Evolutionary conservation across 1,140 invertebrate genomes (phyloP).

Genomic region (Oncopeltus fasciatus): DNA sequence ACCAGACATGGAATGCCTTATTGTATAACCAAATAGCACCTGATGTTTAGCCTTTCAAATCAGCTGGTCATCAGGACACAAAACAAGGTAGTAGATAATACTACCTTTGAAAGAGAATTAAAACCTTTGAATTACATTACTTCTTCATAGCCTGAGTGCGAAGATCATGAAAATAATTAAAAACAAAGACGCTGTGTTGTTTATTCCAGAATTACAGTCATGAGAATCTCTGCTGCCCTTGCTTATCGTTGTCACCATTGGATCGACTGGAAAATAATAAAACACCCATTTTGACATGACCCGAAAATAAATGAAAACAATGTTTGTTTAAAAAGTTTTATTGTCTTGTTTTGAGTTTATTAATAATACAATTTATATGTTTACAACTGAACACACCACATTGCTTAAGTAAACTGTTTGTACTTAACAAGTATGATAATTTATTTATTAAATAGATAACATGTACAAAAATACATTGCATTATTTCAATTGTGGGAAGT

Average conservation of each 20-base stretch:
- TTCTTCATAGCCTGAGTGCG: not conserved
- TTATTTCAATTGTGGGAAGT: no score
- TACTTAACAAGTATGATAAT: not conserved
- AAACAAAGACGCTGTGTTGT: not conserved
- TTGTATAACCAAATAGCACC: no score
- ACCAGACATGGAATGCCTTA: no score
- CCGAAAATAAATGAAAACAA: not conserved
- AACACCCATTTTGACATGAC: not conserved
- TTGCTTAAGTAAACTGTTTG: not conserved
- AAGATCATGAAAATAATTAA: not conserved
- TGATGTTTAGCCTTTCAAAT: no score
- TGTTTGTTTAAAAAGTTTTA: not conserved
- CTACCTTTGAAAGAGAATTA: no score
- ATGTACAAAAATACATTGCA: not conserved
- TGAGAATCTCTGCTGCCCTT: not conserved
- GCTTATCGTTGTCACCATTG: not conserved
- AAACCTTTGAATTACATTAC: no score
- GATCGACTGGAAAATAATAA: not conserved
- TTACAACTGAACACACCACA: not conserved
- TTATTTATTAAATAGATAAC: no score
- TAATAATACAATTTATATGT: no score
- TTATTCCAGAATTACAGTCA: not conserved
- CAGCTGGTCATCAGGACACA: no score
- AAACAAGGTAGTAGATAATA: no score
- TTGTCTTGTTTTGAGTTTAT: not conserved